A percentile compares a stretch with the other conserved stretches of the same genome.
Conservation (phyloP, 2,888 invertebrate genomes). For the Drosophila infuscata region DNA sequence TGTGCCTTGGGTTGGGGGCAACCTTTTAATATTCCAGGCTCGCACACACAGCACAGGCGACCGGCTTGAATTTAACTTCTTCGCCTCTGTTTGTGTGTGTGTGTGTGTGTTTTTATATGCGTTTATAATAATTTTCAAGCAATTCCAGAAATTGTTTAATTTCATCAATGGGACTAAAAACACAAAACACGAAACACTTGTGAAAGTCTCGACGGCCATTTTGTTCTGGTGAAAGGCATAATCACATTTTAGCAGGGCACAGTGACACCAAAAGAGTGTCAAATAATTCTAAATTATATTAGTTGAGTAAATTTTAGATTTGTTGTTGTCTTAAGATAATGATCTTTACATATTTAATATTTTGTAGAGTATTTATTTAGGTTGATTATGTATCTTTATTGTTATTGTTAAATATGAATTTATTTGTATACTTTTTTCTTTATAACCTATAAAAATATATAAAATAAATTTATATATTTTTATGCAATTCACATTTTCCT, state of each 20-base stretch:
- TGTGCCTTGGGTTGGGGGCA: conserved; percentile 5
- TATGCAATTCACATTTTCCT: background rate
- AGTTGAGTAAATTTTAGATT: background rate
- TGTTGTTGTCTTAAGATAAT: background rate
- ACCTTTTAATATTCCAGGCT: conserved; percentile 65
- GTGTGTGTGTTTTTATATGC: conserved; percentile 41
- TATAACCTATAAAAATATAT: background rate
- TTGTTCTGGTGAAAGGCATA: conserved; percentile 38
- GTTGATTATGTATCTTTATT: background rate
- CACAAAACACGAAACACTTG: conserved; percentile 26
- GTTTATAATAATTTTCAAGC: conserved; percentile 69
- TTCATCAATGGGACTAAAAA: conserved; percentile 60
- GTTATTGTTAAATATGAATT: background rate
- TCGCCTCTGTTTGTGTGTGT: conserved; percentile 29
- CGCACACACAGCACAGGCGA: conserved; percentile 58
- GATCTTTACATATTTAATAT: background rate
- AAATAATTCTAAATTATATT: background rate
- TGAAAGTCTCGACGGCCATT: conserved; percentile 53
- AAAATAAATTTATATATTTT: background rate
- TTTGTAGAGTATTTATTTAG: background rate
- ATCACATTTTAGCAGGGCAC: background rate
- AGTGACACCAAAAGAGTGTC: background rate
- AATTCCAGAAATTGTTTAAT: conserved; percentile 67
- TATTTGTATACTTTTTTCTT: background rate
- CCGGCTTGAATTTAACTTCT: conserved; percentile 33